A percentile compares a stretch with the other conserved stretches of the same genome.
Evolutionary conservation across 64 coral and sea anemone genomes (phyloP).

Genomic region (Stichodactyla helianthus): DNA sequence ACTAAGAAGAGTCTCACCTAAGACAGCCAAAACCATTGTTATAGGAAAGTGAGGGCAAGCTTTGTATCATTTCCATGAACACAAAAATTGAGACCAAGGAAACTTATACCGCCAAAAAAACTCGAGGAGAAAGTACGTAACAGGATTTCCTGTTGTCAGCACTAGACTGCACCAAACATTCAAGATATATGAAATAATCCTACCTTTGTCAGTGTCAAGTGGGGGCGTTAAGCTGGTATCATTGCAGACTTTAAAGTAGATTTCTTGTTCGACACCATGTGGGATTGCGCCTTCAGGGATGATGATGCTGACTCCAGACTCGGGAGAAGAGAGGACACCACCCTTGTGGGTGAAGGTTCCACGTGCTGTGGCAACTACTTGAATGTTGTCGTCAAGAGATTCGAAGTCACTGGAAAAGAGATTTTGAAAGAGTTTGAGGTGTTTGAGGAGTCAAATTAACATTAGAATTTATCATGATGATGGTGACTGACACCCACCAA

Average conservation of each 20-base stretch:
- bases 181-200: neutral
- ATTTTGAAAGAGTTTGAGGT: conserved; percentile 5
- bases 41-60: too few relatives aligned
- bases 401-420: conserved; percentile 91
- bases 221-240: conserved; percentile 98
- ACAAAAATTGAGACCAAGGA: too few relatives aligned
- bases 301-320: conserved; percentile 93
- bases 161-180: neutral
- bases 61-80: too few relatives aligned
- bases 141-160: too few relatives aligned
- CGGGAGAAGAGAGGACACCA: conserved; percentile 84
- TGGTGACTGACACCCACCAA: too few relatives aligned
- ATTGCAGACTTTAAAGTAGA: conserved; percentile 99
- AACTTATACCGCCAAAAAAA: too few relatives aligned
- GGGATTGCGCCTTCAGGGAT: conserved; percentile 96
- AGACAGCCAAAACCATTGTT: conserved; percentile 1
- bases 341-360: conserved; percentile 90
- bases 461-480: too few relatives aligned
- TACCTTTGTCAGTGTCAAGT: conserved; percentile 93
- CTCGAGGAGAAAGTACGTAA: too few relatives aligned
- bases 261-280: conserved; percentile 82
- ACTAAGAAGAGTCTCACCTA: conserved; percentile 94
- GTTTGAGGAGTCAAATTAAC: too few relatives aligned
- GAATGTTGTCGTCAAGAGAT: conserved; percentile 85
- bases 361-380: conserved; percentile 92